phyloP scores from a whole-genome alignment of 2,113 vertebrate genomes.

The Riparia riparia region DNA sequence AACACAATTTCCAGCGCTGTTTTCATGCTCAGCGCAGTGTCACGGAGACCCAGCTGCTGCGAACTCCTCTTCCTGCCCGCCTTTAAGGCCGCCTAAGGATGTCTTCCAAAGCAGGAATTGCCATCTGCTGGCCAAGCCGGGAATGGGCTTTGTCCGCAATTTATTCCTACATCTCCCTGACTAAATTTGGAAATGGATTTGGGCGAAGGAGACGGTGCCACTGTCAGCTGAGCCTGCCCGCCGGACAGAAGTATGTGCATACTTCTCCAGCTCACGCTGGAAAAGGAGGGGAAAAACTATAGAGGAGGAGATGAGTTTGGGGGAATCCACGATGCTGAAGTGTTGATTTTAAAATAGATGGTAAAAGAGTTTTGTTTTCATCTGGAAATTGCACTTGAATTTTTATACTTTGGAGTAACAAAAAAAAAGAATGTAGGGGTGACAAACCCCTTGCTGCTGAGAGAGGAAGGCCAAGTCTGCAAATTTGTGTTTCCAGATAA shows the following conservation, averaged over 20 bases:
- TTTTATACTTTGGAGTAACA: background rate
- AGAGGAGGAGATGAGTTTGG: background rate
- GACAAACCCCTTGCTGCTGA: background rate
- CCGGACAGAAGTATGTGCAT: rapidly evolving
- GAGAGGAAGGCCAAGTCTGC: background rate
- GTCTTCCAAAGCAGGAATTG: background rate
- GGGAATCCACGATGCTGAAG: background rate
- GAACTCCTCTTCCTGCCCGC: background rate
- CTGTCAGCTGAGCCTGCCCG: background rate
- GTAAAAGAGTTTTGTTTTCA: background rate
- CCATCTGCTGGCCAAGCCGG: conserved; percentile 42
- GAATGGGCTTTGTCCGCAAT: background rate
- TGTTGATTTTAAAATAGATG: background rate
- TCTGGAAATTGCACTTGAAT: background rate
- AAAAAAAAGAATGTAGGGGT: background rate
- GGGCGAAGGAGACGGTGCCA: background rate
- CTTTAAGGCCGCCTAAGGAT: background rate
- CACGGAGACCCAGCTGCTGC: background rate
- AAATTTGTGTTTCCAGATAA: background rate
- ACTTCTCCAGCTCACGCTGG: background rate
- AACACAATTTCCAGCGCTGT: background rate
- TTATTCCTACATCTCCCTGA: background rate
- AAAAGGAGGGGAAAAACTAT: background rate
- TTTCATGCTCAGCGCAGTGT: background rate
- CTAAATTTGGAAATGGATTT: conserved; percentile 48